Evolutionary conservation across 2,113 vertebrate genomes (phyloP), one percentile per base, ranked within the genome.

Genomic region (Cranoglanis bouderius): DNA sequence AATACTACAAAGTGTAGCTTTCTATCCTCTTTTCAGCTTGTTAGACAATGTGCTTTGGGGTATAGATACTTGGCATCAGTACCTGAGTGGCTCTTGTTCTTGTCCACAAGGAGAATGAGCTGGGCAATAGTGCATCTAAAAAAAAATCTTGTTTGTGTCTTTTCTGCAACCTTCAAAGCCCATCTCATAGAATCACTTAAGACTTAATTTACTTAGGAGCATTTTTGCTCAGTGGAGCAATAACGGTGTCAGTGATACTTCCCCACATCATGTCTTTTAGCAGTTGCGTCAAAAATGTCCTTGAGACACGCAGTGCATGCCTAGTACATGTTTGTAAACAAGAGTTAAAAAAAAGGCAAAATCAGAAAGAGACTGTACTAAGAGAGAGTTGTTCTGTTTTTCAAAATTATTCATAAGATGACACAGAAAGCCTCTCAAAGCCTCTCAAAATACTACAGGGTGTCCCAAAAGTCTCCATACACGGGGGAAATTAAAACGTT

Each of bases 211-310:
- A 70, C 35, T 86, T 84, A 61, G 32, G 72, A 84, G 84, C 4
- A 72, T 57, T 84, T 91, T 88, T 89, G 72, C 72, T 86, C 85
- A 90, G 24, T 46, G 24, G 86, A 83, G 85, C 77, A 32, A 78
- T 87, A 87, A 85, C 51, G 63, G 85, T 61, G 6, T 55, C 38
- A 63, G 57, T 74, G 87, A 86, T 85, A 61, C 78, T 59, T 65
- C 55, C n/a, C n/a, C 8, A 35, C 26, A 55, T 72, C 86, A 75
- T 46, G 70, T 55, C 59, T 87, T 86, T 90, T 59, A 77, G 75
- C 19, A 8, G 51, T 77, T 85, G 8, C 89, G 65, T 84, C 85
- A 86, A 88, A 67, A 87, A 46, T 57, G 67, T 91, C 55, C 67
- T 89, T 21, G 63, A 85, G 78, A 51, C 19, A 38, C 65, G 32